Conservation (phyloP, 1,140 invertebrate species). For the Caenorhabditis latens region DNA sequence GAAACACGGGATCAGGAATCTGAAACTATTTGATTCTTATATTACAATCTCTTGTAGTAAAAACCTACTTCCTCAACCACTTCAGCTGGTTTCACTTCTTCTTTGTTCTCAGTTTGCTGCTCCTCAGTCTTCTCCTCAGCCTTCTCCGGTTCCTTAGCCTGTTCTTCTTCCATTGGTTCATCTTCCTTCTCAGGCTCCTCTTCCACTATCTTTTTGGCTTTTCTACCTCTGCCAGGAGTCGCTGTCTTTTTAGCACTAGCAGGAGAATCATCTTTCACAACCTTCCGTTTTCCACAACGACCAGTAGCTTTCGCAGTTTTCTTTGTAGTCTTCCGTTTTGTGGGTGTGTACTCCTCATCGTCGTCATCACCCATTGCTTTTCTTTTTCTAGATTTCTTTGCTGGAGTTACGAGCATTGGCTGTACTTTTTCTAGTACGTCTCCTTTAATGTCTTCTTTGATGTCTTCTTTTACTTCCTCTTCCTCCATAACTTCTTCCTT, state of each 20-base stretch:
- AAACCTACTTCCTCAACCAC: too few species aligned
- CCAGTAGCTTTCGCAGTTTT: too few species aligned
- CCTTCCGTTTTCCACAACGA: too few species aligned
- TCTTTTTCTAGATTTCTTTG: too few species aligned
- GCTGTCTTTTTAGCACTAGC: not conserved
- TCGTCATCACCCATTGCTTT: too few species aligned
- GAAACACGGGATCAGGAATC: not conserved
- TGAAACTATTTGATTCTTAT: not conserved
- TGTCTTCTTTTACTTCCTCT: not conserved
- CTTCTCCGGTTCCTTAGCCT: too few species aligned
- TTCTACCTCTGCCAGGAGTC: not conserved
- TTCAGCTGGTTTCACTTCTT: not conserved
- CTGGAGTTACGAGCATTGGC: too few species aligned
- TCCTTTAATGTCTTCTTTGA: not conserved
- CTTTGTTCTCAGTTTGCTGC: not conserved
- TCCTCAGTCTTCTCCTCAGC: not conserved
- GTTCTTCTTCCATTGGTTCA: too few species aligned
- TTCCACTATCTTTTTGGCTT: not conserved
- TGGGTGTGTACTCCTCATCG: too few species aligned
- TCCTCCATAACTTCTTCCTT: not conserved
- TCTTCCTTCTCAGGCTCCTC: not conserved
- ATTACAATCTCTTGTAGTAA: not conserved
- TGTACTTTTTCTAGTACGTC: not conserved
- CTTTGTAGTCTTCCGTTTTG: too few species aligned
- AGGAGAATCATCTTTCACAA: too few species aligned